Evolutionary conservation across 2,113 vertebrate species (phyloP).

Genomic region (Lepus europaeus): DNA sequence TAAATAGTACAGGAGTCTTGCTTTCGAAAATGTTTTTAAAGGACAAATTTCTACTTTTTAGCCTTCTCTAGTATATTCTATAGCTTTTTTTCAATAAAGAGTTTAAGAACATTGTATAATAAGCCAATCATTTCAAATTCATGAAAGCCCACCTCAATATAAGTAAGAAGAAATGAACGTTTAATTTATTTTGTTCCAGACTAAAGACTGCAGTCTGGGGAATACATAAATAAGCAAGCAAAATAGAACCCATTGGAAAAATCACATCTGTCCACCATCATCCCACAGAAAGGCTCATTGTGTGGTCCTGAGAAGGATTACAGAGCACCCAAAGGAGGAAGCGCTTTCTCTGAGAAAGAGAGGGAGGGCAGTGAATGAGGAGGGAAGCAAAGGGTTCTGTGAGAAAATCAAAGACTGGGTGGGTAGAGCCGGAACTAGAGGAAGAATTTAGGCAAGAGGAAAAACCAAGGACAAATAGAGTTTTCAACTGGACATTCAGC

Average conservation of each 20-base stretch:
- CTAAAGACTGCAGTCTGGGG: slow-evolving; percentile 36
- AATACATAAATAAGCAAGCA: slow-evolving; percentile 74
- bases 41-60: slow-evolving; percentile 17
- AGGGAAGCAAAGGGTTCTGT: slow-evolving; percentile 62
- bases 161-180: slow-evolving; percentile 69
- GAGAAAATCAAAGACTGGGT: slow-evolving; percentile 74
- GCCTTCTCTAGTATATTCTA: neutral
- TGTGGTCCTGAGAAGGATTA: slow-evolving; percentile 68
- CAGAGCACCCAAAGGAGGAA: slow-evolving; percentile 42
- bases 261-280: slow-evolving; percentile 76
- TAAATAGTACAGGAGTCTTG: neutral
- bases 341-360: neutral
- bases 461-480: slow-evolving; percentile 30
- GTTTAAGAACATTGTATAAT: slow-evolving; percentile 29
- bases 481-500: slow-evolving; percentile 9
- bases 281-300: slow-evolving; percentile 72
- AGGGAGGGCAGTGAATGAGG: slow-evolving; percentile 60
- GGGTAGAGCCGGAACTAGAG: slow-evolving; percentile 45
- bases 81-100: neutral
- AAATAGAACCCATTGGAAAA: slow-evolving; percentile 69
- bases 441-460: slow-evolving; percentile 54
- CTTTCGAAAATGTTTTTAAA: slow-evolving; percentile 26
- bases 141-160: slow-evolving; percentile 43
- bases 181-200: slow-evolving; percentile 69
- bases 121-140: slow-evolving; percentile 43